These are phyloP conservation scores for Melanocharis versteri DNA, from an alignment of 2,113 vertebrate genomes.

Conservation along the genomic window DNA sequence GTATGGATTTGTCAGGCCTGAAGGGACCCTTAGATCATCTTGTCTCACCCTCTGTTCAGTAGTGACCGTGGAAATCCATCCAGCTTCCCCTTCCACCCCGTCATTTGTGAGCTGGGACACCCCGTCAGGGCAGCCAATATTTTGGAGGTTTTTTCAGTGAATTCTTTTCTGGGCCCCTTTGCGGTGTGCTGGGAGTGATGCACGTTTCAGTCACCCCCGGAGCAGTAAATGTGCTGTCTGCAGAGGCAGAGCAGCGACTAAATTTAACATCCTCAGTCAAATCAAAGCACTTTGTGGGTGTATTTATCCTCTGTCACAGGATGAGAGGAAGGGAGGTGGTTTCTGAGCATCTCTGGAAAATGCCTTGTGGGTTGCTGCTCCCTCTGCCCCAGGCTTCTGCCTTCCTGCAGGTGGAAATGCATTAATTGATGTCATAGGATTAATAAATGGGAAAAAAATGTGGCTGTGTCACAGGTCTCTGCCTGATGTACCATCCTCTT, in stretches of 20 bases:
- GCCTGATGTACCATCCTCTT: accelerated
- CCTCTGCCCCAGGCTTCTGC: not conserved
- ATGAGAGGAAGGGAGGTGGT: not conserved
- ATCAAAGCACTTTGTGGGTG: not conserved
- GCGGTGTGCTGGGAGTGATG: not conserved
- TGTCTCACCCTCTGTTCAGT: not conserved
- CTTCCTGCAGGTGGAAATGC: not conserved
- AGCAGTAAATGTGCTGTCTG: not conserved
- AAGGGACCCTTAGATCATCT: conserved; percentile 23
- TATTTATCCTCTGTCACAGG: not conserved
- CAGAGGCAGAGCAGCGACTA: conserved; percentile 12
- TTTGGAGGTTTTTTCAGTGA: not conserved
- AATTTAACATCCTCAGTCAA: not conserved
- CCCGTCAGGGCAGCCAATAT: not conserved
- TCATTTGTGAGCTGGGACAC: not conserved
- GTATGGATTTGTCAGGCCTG: not conserved
- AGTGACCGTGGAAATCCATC: not conserved
- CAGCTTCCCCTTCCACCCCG: not conserved
- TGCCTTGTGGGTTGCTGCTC: not conserved
- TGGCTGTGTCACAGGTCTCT: not conserved
- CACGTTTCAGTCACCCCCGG: not conserved
- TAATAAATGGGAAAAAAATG: not conserved
- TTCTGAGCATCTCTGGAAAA: not conserved
- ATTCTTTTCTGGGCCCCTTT: not conserved
- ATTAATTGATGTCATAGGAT: not conserved